Percentiles rank a stretch among this genome's conserved stretches.
phyloP scores from a whole-genome alignment of 1,140 invertebrate genomes.

The Drosophila nebulosa region DNA sequence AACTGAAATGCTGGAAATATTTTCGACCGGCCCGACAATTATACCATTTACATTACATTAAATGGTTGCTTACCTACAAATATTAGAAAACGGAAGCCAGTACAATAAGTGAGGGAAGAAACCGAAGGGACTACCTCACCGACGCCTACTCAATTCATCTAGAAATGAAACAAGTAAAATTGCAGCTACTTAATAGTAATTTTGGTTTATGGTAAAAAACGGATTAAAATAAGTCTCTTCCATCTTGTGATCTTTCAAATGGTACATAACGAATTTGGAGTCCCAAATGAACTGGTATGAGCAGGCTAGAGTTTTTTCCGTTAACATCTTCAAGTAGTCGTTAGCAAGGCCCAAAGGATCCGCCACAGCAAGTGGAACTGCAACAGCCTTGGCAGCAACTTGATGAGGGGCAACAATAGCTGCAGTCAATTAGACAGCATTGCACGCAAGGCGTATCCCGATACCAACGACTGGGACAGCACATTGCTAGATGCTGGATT shows the following conservation, averaged over 20 bases:
- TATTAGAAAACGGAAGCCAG: too few species aligned
- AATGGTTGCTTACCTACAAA: too few species aligned
- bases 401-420: constrained; percentile 43
- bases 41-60: too few species aligned
- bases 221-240: neutral
- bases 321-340: neutral
- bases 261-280: neutral
- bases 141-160: neutral
- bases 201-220: neutral
- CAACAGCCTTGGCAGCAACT: constrained; percentile 11
- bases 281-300: neutral
- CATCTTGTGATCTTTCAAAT: neutral
- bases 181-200: too few species aligned
- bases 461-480: constrained; percentile 53
- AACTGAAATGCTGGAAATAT: constrained; percentile 30
- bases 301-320: too few species aligned
- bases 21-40: constrained; percentile 27
- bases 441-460: constrained; percentile 48
- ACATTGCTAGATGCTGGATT: constrained; percentile 28
- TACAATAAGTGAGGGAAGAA: too few species aligned
- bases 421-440: constrained; percentile 54
- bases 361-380: neutral
- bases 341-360: constrained; percentile 17
- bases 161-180: neutral
- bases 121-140: too few species aligned